These are phyloP conservation scores for Oncorhynchus mykiss DNA, from an alignment of 2,113 vertebrate genomes.

Conservation along the genomic window DNA sequence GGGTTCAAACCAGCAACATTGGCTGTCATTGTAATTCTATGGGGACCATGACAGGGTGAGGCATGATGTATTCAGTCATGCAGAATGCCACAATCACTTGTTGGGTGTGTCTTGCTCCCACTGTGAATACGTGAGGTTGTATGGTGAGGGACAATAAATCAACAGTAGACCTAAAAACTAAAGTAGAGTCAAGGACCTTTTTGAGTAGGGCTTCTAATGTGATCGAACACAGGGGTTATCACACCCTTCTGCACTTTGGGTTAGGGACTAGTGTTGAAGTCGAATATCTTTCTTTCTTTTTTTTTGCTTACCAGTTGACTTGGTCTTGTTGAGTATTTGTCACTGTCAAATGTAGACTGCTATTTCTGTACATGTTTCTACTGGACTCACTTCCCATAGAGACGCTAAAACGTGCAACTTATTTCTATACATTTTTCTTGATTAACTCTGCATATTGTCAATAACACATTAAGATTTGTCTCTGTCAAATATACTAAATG, in stretches of 20 bases:
- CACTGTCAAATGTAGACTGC: slow-evolving; percentile 31
- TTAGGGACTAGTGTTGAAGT: slow-evolving; percentile 24
- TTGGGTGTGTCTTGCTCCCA: not conserved
- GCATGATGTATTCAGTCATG: not conserved
- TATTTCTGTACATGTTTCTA: slow-evolving; percentile 51
- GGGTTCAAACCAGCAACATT: too few relatives aligned
- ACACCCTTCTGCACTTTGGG: slow-evolving; percentile 2
- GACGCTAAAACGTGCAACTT: slow-evolving; percentile 28
- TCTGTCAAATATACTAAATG: slow-evolving; percentile 48
- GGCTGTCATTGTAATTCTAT: too few relatives aligned
- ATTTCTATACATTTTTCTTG: slow-evolving; percentile 19
- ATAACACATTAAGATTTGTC: slow-evolving; percentile 31
- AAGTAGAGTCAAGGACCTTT: not conserved
- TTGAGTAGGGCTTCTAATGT: slow-evolving; percentile 2
- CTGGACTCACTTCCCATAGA: slow-evolving; percentile 28
- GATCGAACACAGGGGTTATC: not conserved
- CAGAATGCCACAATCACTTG: not conserved
- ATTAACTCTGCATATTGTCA: slow-evolving; percentile 45
- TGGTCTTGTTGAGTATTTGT: slow-evolving; percentile 40
- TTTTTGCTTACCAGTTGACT: slow-evolving; percentile 39
- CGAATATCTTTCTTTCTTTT: slow-evolving; percentile 31
- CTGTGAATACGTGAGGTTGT: not conserved
- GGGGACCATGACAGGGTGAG: not conserved
- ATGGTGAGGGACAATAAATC: too few relatives aligned
- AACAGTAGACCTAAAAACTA: not conserved